Conservation (phyloP, 2,888 invertebrate genomes). For the Laspeyria flexula region DNA sequence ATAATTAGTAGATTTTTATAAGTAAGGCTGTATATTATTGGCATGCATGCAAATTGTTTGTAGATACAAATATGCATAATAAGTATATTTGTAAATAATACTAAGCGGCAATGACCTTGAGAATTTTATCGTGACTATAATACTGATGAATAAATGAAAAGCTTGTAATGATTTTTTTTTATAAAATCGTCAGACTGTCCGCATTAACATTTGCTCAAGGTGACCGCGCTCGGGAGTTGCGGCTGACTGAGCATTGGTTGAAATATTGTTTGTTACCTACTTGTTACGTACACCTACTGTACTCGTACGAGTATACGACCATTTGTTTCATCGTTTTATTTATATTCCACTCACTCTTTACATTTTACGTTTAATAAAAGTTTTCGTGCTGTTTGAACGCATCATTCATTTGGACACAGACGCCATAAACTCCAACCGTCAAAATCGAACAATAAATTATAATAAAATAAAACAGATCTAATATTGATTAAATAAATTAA, state of each 20-base stretch:
- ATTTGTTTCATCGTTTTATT: conserved; percentile 45
- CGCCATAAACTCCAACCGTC: too few species aligned
- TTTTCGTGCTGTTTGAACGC: background rate
- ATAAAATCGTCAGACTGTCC: conserved; percentile 69
- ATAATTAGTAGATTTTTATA: too few species aligned
- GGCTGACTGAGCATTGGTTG: conserved; percentile 80
- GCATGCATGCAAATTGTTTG: background rate
- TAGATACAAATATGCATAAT: background rate
- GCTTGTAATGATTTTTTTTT: conserved; percentile 69
- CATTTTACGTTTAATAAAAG: background rate
- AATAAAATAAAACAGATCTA: too few species aligned
- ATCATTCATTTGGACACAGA: too few species aligned
- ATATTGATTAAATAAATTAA: too few species aligned
- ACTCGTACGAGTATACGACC: conserved; percentile 45
- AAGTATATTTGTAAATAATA: conserved; percentile 14
- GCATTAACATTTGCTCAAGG: conserved; percentile 84
- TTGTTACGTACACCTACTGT: conserved; percentile 57
- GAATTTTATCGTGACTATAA: conserved; percentile 54
- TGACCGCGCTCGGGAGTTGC: conserved; percentile 78
- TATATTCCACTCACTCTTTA: background rate
- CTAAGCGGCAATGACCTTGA: conserved; percentile 50
- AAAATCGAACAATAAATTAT: too few species aligned
- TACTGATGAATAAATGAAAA: conserved; percentile 66
- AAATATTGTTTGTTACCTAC: conserved; percentile 64
- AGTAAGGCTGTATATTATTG: too few species aligned